These are phyloP conservation scores for Calliphora vomitoria DNA, from an alignment of 2,888 invertebrate genomes.

Conservation along the genomic window DNA sequence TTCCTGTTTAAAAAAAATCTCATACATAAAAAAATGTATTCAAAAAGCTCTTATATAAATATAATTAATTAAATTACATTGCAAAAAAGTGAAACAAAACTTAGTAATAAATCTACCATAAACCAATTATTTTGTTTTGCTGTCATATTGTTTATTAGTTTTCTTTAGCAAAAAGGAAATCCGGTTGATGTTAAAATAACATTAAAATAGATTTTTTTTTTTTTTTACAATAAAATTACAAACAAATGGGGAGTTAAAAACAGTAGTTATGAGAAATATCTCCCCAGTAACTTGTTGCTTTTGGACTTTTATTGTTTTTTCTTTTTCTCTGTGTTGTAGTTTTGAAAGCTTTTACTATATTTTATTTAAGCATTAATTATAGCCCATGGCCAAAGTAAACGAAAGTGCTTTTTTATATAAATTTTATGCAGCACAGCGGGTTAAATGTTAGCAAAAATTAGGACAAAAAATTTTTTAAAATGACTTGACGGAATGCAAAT, in stretches of 20 bases:
- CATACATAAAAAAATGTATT: neutral
- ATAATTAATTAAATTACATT: neutral
- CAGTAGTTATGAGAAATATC: neutral
- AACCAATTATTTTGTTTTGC: constrained; percentile 46
- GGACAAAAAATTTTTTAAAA: too few relatives aligned
- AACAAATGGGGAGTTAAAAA: constrained; percentile 1
- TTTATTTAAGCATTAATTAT: neutral
- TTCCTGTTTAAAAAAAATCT: neutral
- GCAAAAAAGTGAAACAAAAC: constrained; percentile 1
- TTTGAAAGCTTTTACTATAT: neutral
- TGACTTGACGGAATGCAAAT: too few relatives aligned
- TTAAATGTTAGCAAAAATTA: too few relatives aligned
- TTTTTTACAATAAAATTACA: neutral
- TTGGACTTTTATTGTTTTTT: neutral
- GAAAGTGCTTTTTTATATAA: neutral
- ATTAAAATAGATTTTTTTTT: neutral
- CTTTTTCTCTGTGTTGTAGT: neutral
- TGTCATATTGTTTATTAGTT: constrained; percentile 16
- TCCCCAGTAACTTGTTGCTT: constrained; percentile 40
- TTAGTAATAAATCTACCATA: constrained; percentile 22
- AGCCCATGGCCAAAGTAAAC: neutral
- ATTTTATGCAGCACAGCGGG: too few relatives aligned
- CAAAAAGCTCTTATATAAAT: neutral
- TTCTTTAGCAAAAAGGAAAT: constrained; percentile 52
- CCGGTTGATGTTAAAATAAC: constrained; percentile 43